A percentile compares a stretch with the other conserved stretches of the same genome.
Evolutionary conservation across 2,797 vertebrate genomes (phyloP).

Genomic region (Muraenolepis orangiensis): DNA sequence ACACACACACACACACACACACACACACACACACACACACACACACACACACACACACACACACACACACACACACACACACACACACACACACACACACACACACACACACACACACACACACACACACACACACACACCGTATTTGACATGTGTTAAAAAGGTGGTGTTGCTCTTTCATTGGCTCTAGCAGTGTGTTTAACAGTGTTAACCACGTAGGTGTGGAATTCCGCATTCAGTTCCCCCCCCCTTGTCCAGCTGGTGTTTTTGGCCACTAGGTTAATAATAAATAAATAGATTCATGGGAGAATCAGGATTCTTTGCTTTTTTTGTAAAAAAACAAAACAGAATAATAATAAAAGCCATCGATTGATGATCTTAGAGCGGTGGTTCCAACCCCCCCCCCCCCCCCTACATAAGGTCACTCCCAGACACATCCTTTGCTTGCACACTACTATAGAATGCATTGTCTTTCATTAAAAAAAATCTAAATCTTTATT

Average conservation of each 20-base stretch:
- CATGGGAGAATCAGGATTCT: neutral
- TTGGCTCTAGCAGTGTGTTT: neutral
- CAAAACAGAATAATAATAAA: neutral
- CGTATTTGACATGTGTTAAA: neutral
- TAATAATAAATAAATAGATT: neutral
- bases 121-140: no score
- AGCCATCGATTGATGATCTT: no score
- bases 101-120: neutral
- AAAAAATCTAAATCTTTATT: no score
- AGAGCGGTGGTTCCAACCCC: no score
- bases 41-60: slow-evolving; percentile 8
- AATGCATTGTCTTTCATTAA: no score
- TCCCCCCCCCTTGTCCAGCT: neutral
- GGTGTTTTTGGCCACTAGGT: neutral
- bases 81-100: neutral
- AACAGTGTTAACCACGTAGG: neutral
- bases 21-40: slow-evolving; percentile 24
- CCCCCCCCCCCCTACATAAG: neutral
- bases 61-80: neutral
- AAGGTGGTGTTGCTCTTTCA: neutral
- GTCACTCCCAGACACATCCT: no score
- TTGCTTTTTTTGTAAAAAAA: no score
- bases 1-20: slow-evolving; percentile 20
- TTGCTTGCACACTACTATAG: no score
- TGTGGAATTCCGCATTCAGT: neutral